Conservation (phyloP, 2,113 vertebrate genomes). For the Periophthalmus modestus region DNA sequence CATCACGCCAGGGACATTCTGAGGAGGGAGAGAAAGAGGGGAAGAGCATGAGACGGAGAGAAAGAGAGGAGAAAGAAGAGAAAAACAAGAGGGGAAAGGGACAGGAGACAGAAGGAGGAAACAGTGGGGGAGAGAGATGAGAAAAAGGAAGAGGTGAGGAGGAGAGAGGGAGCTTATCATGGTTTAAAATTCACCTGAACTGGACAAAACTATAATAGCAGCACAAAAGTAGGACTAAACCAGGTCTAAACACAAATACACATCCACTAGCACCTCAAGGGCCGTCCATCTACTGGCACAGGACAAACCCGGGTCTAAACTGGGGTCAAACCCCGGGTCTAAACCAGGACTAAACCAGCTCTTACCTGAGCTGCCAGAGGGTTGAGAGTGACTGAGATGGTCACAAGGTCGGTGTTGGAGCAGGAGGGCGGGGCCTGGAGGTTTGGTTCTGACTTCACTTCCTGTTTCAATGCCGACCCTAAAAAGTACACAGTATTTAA, state of each 20-base stretch:
- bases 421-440: constrained; percentile 83
- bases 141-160: too few relatives aligned
- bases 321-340: not conserved
- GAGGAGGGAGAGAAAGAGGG: constrained; percentile 33
- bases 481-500: constrained; percentile 1
- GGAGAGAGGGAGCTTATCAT: too few relatives aligned
- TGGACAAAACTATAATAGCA: not conserved
- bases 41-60: not conserved
- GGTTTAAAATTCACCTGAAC: too few relatives aligned
- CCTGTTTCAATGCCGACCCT: constrained; percentile 86
- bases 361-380: constrained; percentile 89
- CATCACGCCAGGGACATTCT: constrained; percentile 89
- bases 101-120: not conserved
- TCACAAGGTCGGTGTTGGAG: constrained; percentile 87
- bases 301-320: not conserved
- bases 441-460: constrained; percentile 86
- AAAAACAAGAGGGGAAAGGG: too few relatives aligned
- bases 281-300: not conserved
- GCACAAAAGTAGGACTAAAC: not conserved
- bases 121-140: too few relatives aligned
- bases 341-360: not conserved
- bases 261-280: too few relatives aligned
- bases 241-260: not conserved
- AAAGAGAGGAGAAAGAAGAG: not conserved
- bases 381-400: constrained; percentile 93